These are phyloP conservation scores for Patella vulgata DNA, from an alignment of 1,140 invertebrate genomes.

Conservation along the genomic window DNA sequence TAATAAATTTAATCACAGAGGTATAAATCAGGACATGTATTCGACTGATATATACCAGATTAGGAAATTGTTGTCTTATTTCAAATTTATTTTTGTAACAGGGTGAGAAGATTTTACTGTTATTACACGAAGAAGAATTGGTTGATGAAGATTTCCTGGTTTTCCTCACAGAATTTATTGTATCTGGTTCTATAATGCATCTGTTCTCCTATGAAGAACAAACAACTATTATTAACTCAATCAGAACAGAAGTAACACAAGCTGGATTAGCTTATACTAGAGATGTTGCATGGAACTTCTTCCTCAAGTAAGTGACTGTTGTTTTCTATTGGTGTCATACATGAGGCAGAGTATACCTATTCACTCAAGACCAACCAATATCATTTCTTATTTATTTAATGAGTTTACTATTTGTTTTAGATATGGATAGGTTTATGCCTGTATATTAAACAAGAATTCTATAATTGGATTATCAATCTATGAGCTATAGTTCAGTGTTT, in stretches of 20 bases:
- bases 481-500: too few relatives aligned
- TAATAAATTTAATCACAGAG: too few relatives aligned
- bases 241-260: slow-evolving; percentile 65
- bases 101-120: slow-evolving; percentile 64
- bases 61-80: too few relatives aligned
- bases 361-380: too few relatives aligned
- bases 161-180: slow-evolving; percentile 64
- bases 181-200: slow-evolving; percentile 61
- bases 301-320: slow-evolving; percentile 54
- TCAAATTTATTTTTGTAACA: slow-evolving; percentile 25
- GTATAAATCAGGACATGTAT: too few relatives aligned
- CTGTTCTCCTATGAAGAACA: slow-evolving; percentile 65
- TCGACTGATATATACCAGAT: too few relatives aligned
- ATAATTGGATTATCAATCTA: too few relatives aligned
- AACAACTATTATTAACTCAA: slow-evolving; percentile 67
- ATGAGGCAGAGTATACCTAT: too few relatives aligned
- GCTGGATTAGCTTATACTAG: slow-evolving; percentile 64
- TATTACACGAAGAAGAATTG: slow-evolving; percentile 65
- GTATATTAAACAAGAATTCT: too few relatives aligned
- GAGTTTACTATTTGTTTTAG: too few relatives aligned
- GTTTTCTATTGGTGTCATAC: neutral
- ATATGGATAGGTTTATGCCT: too few relatives aligned
- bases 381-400: too few relatives aligned
- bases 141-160: slow-evolving; percentile 62
- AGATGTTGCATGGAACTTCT: slow-evolving; percentile 67